A percentile compares a stretch with the other conserved stretches of the same genome.
These are phyloP conservation scores for Agrenia bidenticulata DNA, from an alignment of 2,888 invertebrate species.

Conservation along the genomic window DNA sequence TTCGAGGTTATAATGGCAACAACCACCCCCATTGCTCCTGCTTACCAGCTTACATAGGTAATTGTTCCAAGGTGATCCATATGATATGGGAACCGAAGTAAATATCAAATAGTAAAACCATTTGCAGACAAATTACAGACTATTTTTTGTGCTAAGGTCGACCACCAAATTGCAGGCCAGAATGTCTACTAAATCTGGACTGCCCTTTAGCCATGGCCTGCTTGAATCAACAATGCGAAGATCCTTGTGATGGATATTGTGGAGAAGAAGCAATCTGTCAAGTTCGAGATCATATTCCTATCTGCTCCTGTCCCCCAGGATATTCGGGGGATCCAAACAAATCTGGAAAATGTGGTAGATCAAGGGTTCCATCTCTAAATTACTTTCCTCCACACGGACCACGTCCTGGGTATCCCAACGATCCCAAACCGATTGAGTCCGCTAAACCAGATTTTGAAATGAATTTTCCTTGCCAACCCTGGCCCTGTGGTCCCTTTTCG, in stretches of 20 bases:
- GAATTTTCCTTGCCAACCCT: conserved; percentile 27
- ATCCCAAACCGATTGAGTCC: too few relatives aligned
- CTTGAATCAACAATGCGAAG: conserved; percentile 25
- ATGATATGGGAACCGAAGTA: too few relatives aligned
- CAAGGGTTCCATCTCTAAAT: conserved; percentile 24
- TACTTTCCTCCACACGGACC: conserved; percentile 27
- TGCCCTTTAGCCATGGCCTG: conserved; percentile 30
- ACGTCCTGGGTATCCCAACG: too few relatives aligned
- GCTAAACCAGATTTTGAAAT: too few relatives aligned
- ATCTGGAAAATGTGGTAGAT: conserved; percentile 7
- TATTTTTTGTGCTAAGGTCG: conserved; percentile 18
- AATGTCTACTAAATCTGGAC: conserved; percentile 31
- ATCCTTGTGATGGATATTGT: conserved; percentile 33
- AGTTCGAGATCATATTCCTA: conserved; percentile 26
- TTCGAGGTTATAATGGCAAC: conserved; percentile 8
- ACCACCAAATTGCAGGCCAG: conserved; percentile 36
- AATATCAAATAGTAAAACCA: too few relatives aligned
- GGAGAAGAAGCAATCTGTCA: conserved; percentile 32
- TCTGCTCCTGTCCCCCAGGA: conserved; percentile 31
- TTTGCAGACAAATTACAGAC: too few relatives aligned
- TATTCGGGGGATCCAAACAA: conserved; percentile 21
- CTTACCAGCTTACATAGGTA: conserved; percentile 28
- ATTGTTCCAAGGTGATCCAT: too few relatives aligned
- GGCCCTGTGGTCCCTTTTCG: conserved; percentile 41
- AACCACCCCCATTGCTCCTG: conserved; percentile 31